Evolutionary conservation across 1,140 invertebrate species (phyloP).

Genomic region (Holcopasites calliopsidis): DNA sequence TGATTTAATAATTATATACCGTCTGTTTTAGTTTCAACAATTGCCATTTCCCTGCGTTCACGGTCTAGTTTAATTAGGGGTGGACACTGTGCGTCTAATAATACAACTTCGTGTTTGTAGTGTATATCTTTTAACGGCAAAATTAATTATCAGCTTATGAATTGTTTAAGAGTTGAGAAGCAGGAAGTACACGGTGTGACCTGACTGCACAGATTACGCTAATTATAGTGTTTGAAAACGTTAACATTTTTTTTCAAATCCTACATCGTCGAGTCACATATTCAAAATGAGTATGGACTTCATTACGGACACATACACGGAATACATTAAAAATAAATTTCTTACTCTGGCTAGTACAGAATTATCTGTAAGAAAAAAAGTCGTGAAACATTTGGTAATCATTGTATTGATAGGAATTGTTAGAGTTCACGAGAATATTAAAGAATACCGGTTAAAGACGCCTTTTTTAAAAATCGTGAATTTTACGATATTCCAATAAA

Average conservation of each 20-base stretch:
- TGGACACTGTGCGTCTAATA: background rate
- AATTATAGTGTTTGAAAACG: background rate
- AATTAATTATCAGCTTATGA: constrained; percentile 11
- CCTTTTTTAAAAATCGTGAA: background rate
- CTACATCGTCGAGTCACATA: background rate
- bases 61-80: background rate
- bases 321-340: background rate
- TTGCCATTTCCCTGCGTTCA: background rate
- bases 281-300: background rate
- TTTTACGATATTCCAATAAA: constrained; percentile 11
- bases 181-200: background rate
- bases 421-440: background rate
- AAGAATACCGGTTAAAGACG: background rate
- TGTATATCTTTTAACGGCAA: constrained; percentile 3
- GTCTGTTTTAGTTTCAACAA: background rate
- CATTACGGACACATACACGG: background rate
- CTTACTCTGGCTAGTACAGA: no score
- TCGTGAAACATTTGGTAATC: no score
- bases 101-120: background rate
- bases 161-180: background rate
- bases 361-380: no score
- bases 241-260: background rate
- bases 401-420: background rate
- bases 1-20: background rate
- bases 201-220: background rate